Evolutionary conservation across 2,113 vertebrate species (phyloP).

Genomic region (Carassius carassius): DNA sequence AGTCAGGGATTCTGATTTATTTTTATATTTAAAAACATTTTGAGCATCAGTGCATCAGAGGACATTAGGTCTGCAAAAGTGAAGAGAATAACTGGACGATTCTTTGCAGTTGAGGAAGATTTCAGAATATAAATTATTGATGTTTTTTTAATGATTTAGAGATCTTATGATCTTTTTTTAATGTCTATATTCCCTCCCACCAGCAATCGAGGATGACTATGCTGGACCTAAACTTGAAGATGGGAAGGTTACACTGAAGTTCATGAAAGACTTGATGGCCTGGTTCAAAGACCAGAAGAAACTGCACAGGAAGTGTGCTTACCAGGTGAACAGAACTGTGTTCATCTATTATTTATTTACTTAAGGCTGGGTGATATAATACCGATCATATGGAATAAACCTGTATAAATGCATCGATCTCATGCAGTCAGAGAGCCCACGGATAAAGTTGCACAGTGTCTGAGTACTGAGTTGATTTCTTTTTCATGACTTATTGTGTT

Average conservation of each 20-base stretch:
- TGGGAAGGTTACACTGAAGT: slow-evolving; percentile 83
- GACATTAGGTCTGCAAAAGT: neutral
- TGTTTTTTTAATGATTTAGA: neutral
- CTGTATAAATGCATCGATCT: no score
- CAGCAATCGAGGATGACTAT: slow-evolving; percentile 94
- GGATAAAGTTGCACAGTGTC: no score
- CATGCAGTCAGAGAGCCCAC: no score
- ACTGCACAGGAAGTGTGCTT: slow-evolving; percentile 92
- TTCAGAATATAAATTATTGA: neutral
- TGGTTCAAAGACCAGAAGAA: slow-evolving; percentile 96
- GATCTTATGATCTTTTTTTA: neutral
- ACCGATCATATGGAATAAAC: neutral
- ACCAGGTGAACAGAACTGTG: slow-evolving; percentile 78
- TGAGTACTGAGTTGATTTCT: no score
- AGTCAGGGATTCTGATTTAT: neutral
- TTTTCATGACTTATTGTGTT: neutral
- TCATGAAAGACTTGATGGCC: slow-evolving; percentile 93
- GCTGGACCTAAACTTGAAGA: slow-evolving; percentile 88
- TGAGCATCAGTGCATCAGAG: no score
- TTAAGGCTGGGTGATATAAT: neutral
- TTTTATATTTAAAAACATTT: no score
- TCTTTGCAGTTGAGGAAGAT: neutral
- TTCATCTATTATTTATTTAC: neutral
- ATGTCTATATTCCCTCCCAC: neutral
- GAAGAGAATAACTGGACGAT: neutral